Evolutionary conservation across 2,888 invertebrate species (phyloP).

Genomic region (Empis stercorea): DNA sequence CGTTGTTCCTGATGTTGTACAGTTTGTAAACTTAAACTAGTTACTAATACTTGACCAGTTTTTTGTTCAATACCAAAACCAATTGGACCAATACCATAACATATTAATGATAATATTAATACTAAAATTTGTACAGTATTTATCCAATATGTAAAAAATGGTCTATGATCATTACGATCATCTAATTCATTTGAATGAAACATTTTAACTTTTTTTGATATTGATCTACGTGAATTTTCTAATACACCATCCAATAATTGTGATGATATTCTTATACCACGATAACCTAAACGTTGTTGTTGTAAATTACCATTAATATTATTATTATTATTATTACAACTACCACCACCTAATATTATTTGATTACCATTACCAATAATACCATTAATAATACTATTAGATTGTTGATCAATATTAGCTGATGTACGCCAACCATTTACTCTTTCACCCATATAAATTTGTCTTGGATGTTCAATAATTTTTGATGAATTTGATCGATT

Average conservation of each 20-base stretch:
- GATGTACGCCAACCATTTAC: slow-evolving; percentile 33
- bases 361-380: not conserved
- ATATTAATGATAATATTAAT: slow-evolving; percentile 73
- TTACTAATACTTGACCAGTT: slow-evolving; percentile 82
- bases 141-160: slow-evolving; percentile 99
- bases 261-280: slow-evolving; percentile 59
- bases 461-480: slow-evolving; percentile 18
- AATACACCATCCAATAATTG: slow-evolving; percentile 73
- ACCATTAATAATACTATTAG: not conserved
- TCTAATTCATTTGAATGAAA: slow-evolving; percentile 44
- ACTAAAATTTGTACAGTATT: slow-evolving; percentile 91
- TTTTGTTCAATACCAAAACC: slow-evolving; percentile 76
- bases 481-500: slow-evolving; percentile 11
- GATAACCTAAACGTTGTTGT: slow-evolving; percentile 27
- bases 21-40: slow-evolving; percentile 86
- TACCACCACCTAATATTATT: not conserved
- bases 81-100: slow-evolving; percentile 91
- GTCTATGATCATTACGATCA: slow-evolving; percentile 87
- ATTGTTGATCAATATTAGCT: slow-evolving; percentile 19
- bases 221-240: slow-evolving; percentile 80
- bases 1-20: slow-evolving; percentile 82
- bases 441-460: slow-evolving; percentile 28
- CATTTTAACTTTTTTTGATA: slow-evolving; percentile 58
- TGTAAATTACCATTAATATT: slow-evolving; percentile 12
- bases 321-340: slow-evolving; percentile 1